These are phyloP conservation scores for Eospalax fontanierii DNA, from an alignment of 2,797 vertebrate genomes.

Conservation along the genomic window DNA sequence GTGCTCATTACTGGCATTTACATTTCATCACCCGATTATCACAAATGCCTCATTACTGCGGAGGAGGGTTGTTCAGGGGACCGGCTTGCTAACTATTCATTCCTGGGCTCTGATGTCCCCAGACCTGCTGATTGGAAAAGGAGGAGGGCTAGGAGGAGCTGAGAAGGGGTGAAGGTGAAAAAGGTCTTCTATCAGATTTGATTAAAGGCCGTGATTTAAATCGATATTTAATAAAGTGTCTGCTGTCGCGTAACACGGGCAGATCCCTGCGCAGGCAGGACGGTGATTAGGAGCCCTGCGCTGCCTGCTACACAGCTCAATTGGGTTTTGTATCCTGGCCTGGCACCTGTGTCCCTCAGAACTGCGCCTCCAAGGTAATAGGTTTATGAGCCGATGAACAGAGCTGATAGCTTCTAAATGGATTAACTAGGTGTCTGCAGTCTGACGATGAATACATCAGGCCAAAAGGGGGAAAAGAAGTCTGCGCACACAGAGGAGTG, in stretches of 20 bases:
- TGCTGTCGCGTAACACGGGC: constrained; percentile 91
- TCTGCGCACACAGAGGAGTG: constrained; percentile 87
- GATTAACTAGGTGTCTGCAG: constrained; percentile 92
- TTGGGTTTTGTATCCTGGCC: constrained; percentile 91
- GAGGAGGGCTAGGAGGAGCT: constrained; percentile 73
- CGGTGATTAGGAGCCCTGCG: constrained; percentile 87
- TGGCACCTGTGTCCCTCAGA: constrained; percentile 93
- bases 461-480: not conserved
- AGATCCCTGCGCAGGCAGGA: constrained; percentile 92
- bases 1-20: constrained; percentile 97
- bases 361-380: constrained; percentile 90
- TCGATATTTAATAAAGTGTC: constrained; percentile 97
- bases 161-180: constrained; percentile 85
- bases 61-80: constrained; percentile 90
- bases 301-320: constrained; percentile 91
- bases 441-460: constrained; percentile 89
- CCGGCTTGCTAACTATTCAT: constrained; percentile 90
- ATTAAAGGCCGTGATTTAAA: constrained; percentile 95
- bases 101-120: constrained; percentile 87
- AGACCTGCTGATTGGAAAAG: constrained; percentile 71
- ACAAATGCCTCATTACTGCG: constrained; percentile 94
- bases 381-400: constrained; percentile 93
- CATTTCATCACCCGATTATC: constrained; percentile 97
- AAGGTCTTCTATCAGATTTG: constrained; percentile 92
- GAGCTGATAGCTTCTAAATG: constrained; percentile 92